Conservation (phyloP, 2,113 vertebrate species). For the Balaeniceps rex region DNA sequence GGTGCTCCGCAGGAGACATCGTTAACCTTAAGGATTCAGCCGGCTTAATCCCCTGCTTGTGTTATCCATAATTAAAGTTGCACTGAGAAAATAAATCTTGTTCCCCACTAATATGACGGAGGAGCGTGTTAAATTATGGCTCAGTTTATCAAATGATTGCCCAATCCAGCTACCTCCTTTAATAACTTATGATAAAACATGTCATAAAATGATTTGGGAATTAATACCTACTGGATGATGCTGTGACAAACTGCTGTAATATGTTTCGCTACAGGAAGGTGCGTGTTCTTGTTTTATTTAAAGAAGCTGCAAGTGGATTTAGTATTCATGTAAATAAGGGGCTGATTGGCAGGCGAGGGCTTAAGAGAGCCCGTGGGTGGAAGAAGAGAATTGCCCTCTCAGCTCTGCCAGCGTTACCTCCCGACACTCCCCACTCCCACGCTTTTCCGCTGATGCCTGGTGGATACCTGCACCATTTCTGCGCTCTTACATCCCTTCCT, state of each 20-base stretch:
- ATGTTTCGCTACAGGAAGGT: constrained; percentile 19
- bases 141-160: constrained; percentile 60
- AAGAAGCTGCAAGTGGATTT: constrained; percentile 17
- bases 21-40: neutral
- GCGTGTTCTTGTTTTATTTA: neutral
- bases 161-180: constrained; percentile 36
- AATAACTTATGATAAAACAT: constrained; percentile 68
- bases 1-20: neutral
- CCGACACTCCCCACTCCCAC: neutral
- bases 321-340: constrained; percentile 25
- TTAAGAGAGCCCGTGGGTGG: neutral
- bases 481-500: neutral
- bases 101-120: neutral
- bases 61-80: constrained; percentile 49
- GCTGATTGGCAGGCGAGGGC: constrained; percentile 1
- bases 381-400: neutral
- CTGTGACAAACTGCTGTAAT: constrained; percentile 51
- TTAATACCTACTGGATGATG: constrained; percentile 54
- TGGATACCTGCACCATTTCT: neutral
- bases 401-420: neutral
- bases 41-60: neutral
- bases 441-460: fast-evolving
- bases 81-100: constrained; percentile 59
- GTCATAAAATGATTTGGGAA: constrained; percentile 58
- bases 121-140: constrained; percentile 54